These are phyloP conservation scores for Sitta carolinensis DNA, from an alignment of 2,797 vertebrate species.

Conservation along the genomic window DNA sequence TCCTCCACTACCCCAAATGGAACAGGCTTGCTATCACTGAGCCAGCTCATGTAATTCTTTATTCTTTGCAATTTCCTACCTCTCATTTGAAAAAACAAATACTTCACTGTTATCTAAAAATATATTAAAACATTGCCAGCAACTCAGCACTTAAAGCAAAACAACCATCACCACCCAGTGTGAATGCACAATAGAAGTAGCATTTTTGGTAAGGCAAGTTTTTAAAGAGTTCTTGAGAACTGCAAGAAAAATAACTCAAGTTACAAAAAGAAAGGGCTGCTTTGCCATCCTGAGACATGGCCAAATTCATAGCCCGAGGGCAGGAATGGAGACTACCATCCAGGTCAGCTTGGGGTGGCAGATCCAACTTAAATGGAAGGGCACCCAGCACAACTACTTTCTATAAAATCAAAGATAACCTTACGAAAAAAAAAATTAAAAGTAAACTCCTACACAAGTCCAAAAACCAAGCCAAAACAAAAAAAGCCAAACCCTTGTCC, in stretches of 20 bases:
- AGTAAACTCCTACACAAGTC: neutral
- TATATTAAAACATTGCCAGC: slow-evolving; percentile 58
- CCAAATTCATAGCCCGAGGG: neutral
- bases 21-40: slow-evolving; percentile 36
- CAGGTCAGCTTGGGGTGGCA: neutral
- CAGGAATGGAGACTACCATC: neutral
- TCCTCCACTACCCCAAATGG: slow-evolving; percentile 6
- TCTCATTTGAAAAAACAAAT: slow-evolving; percentile 66
- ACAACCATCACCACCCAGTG: slow-evolving; percentile 61
- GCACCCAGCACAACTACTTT: neutral
- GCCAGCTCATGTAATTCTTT: slow-evolving; percentile 57
- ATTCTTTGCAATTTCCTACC: slow-evolving; percentile 66
- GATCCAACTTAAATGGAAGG: neutral
- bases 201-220: slow-evolving; percentile 2
- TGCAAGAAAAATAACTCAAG: slow-evolving; percentile 18
- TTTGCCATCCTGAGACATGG: neutral
- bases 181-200: slow-evolving; percentile 44
- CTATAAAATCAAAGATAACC: neutral
- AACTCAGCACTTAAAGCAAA: slow-evolving; percentile 48
- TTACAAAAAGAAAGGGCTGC: neutral
- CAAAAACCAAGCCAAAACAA: neutral
- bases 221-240: slow-evolving; percentile 24
- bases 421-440: neutral
- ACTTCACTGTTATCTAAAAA: slow-evolving; percentile 65
- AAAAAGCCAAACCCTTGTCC: neutral